Conservation (phyloP, 2,888 invertebrate species). For the Amblyteles armatorius region DNA sequence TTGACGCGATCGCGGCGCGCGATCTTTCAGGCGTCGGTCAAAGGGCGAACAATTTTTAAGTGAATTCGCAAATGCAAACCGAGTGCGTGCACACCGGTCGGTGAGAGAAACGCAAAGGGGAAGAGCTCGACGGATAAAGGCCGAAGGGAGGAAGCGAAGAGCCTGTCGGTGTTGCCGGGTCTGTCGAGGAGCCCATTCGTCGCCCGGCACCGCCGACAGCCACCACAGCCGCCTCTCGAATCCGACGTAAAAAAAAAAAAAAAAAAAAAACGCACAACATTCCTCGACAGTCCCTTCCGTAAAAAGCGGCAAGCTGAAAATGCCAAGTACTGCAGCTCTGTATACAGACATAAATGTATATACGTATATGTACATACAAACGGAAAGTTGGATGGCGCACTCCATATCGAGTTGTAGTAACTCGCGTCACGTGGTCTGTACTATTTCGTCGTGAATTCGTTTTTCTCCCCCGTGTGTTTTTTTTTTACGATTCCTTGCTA, state of each 20-base stretch:
- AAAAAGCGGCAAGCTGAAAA: slow-evolving; percentile 2
- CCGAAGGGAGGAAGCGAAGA: not conserved
- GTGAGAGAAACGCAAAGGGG: not conserved
- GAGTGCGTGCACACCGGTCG: not conserved
- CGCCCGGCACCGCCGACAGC: slow-evolving; percentile 3
- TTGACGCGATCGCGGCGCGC: not conserved
- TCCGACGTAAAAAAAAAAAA: slow-evolving; percentile 13
- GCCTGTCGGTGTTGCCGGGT: not conserved
- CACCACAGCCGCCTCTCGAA: slow-evolving; percentile 16
- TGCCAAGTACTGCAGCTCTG: not conserved
- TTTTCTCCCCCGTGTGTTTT: not conserved
- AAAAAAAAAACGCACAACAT: slow-evolving; percentile 10
- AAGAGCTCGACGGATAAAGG: not conserved
- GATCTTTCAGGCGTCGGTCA: not conserved
- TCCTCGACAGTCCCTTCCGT: slow-evolving; percentile 11
- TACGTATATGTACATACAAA: not conserved
- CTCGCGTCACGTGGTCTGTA: slow-evolving; percentile 46
- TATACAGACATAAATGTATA: too few species aligned
- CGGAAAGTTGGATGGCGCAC: slow-evolving; percentile 46
- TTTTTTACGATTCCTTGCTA: not conserved
- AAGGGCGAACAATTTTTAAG: slow-evolving; percentile 4
- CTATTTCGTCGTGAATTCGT: slow-evolving; percentile 54
- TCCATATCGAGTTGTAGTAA: slow-evolving; percentile 54
- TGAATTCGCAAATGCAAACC: slow-evolving; percentile 9
- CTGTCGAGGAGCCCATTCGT: slow-evolving; percentile 32